Percentiles rank a stretch among this genome's conserved stretches.
Evolutionary conservation across 2,113 vertebrate species (phyloP).

Genomic region (Indicator indicator): DNA sequence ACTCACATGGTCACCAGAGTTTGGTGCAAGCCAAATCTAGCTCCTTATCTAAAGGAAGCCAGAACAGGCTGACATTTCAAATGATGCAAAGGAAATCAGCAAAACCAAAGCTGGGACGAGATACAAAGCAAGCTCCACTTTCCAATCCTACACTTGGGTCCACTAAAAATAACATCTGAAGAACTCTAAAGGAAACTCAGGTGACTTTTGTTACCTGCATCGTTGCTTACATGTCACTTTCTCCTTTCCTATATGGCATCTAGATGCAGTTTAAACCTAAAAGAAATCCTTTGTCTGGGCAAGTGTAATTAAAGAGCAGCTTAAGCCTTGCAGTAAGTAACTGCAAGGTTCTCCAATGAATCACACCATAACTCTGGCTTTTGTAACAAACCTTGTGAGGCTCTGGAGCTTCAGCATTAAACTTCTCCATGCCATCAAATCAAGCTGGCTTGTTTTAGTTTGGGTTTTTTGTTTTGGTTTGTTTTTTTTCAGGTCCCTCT

Average conservation of each 20-base stretch:
- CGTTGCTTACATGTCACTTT: not conserved
- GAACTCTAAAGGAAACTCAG: not conserved
- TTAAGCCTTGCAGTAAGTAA: not conserved
- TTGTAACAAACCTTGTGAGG: not conserved
- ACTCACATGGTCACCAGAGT: not conserved
- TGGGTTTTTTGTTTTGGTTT: not conserved
- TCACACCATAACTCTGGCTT: not conserved
- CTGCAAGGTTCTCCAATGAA: slow-evolving; percentile 19
- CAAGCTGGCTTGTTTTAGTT: not conserved
- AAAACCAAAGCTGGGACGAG: not conserved
- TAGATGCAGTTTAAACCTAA: not conserved
- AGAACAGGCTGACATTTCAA: slow-evolving; percentile 13
- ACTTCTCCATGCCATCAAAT: not conserved
- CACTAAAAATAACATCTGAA: not conserved
- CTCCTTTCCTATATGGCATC: not conserved
- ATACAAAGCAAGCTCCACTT: not conserved
- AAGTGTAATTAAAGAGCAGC: not conserved
- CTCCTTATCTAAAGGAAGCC: not conserved
- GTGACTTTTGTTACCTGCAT: not conserved
- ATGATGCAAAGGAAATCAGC: slow-evolving; percentile 5
- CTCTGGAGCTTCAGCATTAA: not conserved
- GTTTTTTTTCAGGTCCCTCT: not conserved
- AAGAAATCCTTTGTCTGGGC: not conserved
- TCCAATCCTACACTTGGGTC: not conserved
- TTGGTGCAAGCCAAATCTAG: not conserved